Conservation (phyloP, 2,113 vertebrate species). For the Muntiacus reevesi region DNA sequence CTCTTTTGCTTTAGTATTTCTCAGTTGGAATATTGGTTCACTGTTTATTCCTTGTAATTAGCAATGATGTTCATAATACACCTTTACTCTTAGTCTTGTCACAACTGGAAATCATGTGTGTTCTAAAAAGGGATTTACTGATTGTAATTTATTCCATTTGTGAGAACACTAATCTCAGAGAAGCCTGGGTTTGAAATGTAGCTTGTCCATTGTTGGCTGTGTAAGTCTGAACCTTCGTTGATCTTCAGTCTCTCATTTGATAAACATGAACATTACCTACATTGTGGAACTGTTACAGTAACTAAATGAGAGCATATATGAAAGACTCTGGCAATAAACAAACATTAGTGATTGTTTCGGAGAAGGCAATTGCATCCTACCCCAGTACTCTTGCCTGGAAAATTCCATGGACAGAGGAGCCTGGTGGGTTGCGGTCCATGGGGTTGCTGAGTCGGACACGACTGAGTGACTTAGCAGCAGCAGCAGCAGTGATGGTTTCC, state of each 20-base stretch:
- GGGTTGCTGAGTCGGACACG: not conserved
- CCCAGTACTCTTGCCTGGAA: not conserved
- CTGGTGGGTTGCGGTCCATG: not conserved
- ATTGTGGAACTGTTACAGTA: not conserved
- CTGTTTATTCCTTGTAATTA: not conserved
- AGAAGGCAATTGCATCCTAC: not conserved
- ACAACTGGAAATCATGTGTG: not conserved
- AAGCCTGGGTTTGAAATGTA: not conserved
- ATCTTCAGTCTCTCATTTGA: not conserved
- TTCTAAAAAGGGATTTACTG: not conserved
- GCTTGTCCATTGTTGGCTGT: not conserved
- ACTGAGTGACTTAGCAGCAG: not conserved
- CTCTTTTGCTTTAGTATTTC: not conserved
- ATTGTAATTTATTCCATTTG: not conserved
- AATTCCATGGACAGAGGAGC: not conserved
- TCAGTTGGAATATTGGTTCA: not conserved
- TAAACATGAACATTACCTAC: not conserved
- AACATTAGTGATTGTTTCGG: not conserved
- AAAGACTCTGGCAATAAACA: not conserved
- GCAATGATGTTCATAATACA: not conserved
- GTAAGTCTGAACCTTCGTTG: not conserved
- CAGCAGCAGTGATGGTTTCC: not conserved
- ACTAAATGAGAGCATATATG: not conserved
- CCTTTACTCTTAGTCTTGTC: not conserved
- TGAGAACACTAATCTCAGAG: not conserved